These are phyloP conservation scores for Merodon equestris DNA, from an alignment of 2,888 invertebrate genomes.

Conservation along the genomic window DNA sequence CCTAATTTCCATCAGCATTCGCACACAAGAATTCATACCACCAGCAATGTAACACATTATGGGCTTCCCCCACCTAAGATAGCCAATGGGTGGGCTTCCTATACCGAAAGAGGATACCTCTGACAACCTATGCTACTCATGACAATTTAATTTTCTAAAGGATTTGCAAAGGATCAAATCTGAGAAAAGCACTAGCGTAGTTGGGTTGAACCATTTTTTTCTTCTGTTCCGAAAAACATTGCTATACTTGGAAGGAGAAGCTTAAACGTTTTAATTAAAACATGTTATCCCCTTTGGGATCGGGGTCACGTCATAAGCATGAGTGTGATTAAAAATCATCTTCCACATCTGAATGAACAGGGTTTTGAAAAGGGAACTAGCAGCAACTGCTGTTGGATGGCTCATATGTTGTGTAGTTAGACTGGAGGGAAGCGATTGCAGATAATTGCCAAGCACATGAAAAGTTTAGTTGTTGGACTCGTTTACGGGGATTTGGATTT, in stretches of 20 bases:
- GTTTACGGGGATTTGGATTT: background rate
- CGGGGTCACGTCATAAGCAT: constrained; percentile 37
- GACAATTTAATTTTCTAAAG: constrained; percentile 61
- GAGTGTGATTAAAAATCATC: constrained; percentile 55
- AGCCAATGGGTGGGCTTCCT: background rate
- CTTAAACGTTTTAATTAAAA: constrained; percentile 64
- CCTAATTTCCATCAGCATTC: constrained; percentile 45
- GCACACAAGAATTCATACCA: constrained; percentile 46
- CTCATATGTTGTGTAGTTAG: background rate
- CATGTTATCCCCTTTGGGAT: constrained; percentile 54
- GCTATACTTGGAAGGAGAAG: no score
- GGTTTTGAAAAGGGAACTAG: no score
- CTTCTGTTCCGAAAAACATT: constrained; percentile 55
- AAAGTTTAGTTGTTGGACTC: background rate
- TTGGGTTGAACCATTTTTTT: constrained; percentile 46
- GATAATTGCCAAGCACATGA: constrained; percentile 1
- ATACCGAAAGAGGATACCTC: constrained; percentile 10
- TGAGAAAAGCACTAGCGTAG: constrained; percentile 13
- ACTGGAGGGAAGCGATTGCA: background rate
- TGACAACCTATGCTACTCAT: constrained; percentile 57
- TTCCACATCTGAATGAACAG: constrained; percentile 18
- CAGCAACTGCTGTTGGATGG: background rate
- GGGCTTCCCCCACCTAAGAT: background rate
- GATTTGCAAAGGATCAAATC: constrained; percentile 51
- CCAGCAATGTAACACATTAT: constrained; percentile 6